Conservation (phyloP, 2,888 invertebrate genomes). For the Parnassius apollo region DNA sequence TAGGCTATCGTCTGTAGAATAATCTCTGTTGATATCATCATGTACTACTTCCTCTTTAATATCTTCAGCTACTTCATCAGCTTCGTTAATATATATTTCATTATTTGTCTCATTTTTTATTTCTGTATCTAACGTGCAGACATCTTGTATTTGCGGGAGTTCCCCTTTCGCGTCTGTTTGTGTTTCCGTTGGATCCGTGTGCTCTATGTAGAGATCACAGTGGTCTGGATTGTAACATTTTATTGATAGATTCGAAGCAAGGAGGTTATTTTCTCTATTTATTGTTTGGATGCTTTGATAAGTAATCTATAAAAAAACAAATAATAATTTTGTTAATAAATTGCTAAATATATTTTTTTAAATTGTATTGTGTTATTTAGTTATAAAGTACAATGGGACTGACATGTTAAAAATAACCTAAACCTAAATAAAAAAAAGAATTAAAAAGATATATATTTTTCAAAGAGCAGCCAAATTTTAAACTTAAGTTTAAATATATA, state of each 20-base stretch:
- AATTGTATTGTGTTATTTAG: too few species aligned
- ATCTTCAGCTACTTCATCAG: constrained; percentile 17
- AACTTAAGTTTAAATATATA: too few species aligned
- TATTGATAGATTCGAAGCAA: constrained; percentile 37
- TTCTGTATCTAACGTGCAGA: constrained; percentile 26
- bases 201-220: constrained; percentile 37
- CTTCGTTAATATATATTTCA: constrained; percentile 26
- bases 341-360: too few species aligned
- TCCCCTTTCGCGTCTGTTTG: constrained; percentile 12
- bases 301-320: constrained; percentile 50
- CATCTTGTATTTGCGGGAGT: constrained; percentile 9
- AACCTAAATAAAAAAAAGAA: too few species aligned
- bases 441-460: too few species aligned
- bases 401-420: too few species aligned
- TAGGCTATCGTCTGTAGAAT: constrained; percentile 54
- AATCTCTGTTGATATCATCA: constrained; percentile 26
- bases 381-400: too few species aligned
- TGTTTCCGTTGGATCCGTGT: constrained; percentile 28
- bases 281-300: constrained; percentile 46
- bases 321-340: too few species aligned
- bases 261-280: constrained; percentile 43
- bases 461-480: too few species aligned
- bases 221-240: constrained; percentile 40
- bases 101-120: constrained; percentile 32
- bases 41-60: constrained; percentile 24